These are phyloP conservation scores for Pectinophora gossypiella DNA, from an alignment of 1,140 invertebrate genomes.

Conservation along the genomic window DNA sequence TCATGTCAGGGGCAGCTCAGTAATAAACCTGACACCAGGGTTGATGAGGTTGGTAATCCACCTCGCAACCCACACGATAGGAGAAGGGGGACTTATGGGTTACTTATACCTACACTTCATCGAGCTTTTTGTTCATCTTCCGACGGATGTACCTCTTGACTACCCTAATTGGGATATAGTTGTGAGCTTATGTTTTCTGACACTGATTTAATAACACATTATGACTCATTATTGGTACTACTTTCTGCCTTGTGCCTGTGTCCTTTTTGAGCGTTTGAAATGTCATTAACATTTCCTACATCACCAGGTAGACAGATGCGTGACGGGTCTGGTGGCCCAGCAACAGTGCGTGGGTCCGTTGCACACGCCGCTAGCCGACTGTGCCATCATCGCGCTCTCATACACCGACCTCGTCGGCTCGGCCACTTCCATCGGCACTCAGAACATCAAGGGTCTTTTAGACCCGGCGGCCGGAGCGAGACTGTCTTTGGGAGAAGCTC, in stretches of 20 bases:
- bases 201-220: no score
- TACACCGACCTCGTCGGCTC: slow-evolving; percentile 85
- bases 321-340: slow-evolving; percentile 96
- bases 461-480: slow-evolving; percentile 89
- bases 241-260: background rate
- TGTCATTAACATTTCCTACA: background rate
- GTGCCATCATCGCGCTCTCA: slow-evolving; percentile 93
- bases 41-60: no score
- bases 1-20: no score
- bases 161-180: no score
- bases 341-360: slow-evolving; percentile 98
- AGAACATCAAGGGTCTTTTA: slow-evolving; percentile 95
- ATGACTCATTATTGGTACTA: no score
- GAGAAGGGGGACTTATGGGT: no score
- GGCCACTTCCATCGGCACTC: slow-evolving; percentile 96
- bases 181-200: no score
- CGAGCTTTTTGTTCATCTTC: no score
- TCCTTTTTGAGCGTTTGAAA: background rate
- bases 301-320: slow-evolving; percentile 91
- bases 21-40: no score
- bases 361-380: slow-evolving; percentile 96
- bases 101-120: no score
- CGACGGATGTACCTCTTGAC: no score
- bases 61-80: no score
- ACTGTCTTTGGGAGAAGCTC: slow-evolving; percentile 94